Evolutionary conservation across 1,140 invertebrate species (phyloP).

Genomic region (Lepeophtheirus salmonis): DNA sequence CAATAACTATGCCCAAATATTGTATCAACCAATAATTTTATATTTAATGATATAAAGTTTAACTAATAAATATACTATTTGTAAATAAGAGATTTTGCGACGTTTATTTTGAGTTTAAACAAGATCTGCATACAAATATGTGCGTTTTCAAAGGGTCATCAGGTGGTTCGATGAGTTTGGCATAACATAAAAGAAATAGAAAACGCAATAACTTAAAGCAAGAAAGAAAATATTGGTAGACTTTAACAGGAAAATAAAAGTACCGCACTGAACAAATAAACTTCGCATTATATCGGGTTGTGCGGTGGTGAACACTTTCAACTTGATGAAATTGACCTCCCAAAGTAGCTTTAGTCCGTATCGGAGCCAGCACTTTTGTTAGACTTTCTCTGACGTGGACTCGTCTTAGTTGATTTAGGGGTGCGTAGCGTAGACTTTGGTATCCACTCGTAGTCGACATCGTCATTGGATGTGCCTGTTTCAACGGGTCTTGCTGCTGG

Average conservation of each 20-base stretch:
- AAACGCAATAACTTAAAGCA: not conserved
- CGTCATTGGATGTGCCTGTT: slow-evolving; percentile 59
- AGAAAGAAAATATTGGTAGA: not conserved
- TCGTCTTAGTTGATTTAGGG: slow-evolving; percentile 23
- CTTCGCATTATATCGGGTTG: not conserved
- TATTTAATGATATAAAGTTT: no score
- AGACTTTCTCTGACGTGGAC: slow-evolving; percentile 19
- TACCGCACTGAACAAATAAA: not conserved
- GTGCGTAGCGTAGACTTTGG: slow-evolving; percentile 58
- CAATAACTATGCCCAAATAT: no score
- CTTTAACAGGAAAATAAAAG: not conserved
- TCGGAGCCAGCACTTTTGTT: slow-evolving; percentile 21
- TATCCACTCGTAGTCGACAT: slow-evolving; percentile 91
- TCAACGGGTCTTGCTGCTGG: slow-evolving; percentile 49
- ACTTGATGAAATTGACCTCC: no score
- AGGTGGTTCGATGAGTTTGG: not conserved
- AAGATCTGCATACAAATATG: not conserved
- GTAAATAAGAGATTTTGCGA: no score
- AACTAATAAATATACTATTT: no score
- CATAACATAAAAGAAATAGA: not conserved
- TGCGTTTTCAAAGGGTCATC: not conserved
- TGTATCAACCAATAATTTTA: no score
- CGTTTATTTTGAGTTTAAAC: not conserved
- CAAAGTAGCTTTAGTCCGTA: not conserved
- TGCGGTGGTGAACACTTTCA: no score